A percentile compares a stretch with the other conserved stretches of the same genome.
Evolutionary conservation across 2,797 vertebrate species (phyloP).

Genomic region (Dromococcyx pavoninus): DNA sequence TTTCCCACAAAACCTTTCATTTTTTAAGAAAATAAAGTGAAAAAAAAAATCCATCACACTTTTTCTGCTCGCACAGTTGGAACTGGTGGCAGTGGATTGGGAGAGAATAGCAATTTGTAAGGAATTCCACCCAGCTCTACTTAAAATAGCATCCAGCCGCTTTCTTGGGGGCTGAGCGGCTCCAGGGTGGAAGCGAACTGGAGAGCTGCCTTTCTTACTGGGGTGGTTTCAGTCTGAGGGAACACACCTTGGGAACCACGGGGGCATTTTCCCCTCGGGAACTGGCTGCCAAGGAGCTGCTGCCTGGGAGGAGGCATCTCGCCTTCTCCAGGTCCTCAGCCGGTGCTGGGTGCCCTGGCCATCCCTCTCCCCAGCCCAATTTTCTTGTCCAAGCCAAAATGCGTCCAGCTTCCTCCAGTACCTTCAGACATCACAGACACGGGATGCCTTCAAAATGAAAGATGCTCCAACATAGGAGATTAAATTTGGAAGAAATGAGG

Average conservation of each 20-base stretch:
- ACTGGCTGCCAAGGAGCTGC: neutral
- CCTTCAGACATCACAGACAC: fast-evolving
- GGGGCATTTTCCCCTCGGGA: neutral
- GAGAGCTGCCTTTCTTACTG: neutral
- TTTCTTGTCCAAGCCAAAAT: neutral
- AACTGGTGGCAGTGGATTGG: neutral
- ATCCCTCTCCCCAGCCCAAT: neutral
- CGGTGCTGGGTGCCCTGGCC: neutral
- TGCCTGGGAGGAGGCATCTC: neutral
- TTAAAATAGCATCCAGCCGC: constrained; percentile 50
- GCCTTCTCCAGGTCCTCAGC: neutral
- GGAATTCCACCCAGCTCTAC: constrained; percentile 47
- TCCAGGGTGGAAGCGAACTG: neutral
- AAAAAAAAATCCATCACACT: neutral
- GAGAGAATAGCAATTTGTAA: constrained; percentile 59
- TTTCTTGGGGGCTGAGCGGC: constrained; percentile 13
- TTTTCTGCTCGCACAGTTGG: constrained; percentile 17
- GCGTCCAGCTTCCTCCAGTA: neutral
- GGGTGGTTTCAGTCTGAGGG: fast-evolving
- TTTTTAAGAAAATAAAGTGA: neutral
- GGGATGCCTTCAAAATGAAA: neutral
- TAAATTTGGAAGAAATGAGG: neutral
- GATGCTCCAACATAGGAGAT: fast-evolving
- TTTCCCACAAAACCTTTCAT: constrained; percentile 32
- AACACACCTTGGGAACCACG: neutral